phyloP scores from a whole-genome alignment of 23 tunicate genomes.

The Diplosoma virens region DNA sequence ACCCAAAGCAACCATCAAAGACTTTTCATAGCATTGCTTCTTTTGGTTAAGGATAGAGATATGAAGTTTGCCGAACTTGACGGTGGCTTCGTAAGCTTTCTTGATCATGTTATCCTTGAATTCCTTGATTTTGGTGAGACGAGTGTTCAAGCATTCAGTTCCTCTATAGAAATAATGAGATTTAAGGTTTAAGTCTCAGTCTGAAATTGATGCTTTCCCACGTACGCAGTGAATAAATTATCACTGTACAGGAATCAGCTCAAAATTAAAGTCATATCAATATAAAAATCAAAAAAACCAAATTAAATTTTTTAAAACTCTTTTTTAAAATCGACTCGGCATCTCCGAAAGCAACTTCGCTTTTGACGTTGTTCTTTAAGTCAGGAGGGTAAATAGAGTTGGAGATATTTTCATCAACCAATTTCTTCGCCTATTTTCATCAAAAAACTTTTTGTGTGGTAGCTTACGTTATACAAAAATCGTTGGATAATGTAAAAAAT shows the following conservation, averaged over 20 bases:
- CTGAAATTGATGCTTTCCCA: not conserved
- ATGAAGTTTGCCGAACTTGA: not conserved
- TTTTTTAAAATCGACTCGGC: no score
- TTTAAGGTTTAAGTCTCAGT: not conserved
- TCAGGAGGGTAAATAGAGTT: no score
- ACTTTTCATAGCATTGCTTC: not conserved
- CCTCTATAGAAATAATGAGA: constrained; percentile 2
- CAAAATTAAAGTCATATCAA: no score
- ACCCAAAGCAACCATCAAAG: not conserved
- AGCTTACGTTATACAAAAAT: no score
- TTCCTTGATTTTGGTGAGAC: not conserved
- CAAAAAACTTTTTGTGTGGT: no score
- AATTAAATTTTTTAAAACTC: no score
- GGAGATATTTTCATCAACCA: not conserved
- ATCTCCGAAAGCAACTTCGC: no score
- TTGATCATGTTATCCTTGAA: not conserved
- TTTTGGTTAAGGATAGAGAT: not conserved
- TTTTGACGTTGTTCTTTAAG: no score
- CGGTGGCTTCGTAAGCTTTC: not conserved
- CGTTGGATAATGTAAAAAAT: no score
- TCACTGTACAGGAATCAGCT: no score
- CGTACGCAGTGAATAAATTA: no score
- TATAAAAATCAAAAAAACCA: no score
- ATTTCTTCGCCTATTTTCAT: not conserved
- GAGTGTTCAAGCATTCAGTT: constrained; percentile 19